Conservation (phyloP, 1,140 invertebrate genomes). For the Hestina assimilis region DNA sequence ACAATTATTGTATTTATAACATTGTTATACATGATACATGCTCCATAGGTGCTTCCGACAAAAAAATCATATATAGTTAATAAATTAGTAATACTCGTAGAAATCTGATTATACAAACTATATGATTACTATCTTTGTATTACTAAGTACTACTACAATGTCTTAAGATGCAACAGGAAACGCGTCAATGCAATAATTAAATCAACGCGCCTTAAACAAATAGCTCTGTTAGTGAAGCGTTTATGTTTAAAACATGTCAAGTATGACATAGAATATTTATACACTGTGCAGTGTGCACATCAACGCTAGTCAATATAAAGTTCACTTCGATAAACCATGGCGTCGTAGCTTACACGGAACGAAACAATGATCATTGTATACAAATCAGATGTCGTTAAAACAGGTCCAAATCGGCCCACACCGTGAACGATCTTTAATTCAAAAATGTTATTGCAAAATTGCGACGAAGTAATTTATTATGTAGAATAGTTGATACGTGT, state of each 20-base stretch:
- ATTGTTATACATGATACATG: too few relatives aligned
- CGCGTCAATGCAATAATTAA: slow-evolving; percentile 1
- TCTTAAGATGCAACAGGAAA: too few relatives aligned
- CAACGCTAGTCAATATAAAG: slow-evolving; percentile 6
- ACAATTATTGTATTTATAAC: too few relatives aligned
- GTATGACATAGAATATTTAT: slow-evolving; percentile 10
- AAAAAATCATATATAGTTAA: too few relatives aligned
- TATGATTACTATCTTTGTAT: neutral
- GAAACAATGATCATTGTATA: slow-evolving; percentile 28
- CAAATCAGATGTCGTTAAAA: slow-evolving; percentile 25
- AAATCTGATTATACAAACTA: neutral
- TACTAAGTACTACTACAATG: too few relatives aligned
- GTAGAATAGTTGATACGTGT: slow-evolving; percentile 17
- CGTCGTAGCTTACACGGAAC: slow-evolving; percentile 10
- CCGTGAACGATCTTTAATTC: slow-evolving; percentile 13
- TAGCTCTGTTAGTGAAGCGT: slow-evolving; percentile 2
- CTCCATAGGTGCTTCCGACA: too few relatives aligned
- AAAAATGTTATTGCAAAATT: slow-evolving; percentile 17
- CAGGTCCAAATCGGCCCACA: slow-evolving; percentile 25
- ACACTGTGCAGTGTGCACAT: neutral
- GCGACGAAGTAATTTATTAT: slow-evolving; percentile 14
- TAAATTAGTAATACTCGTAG: too few relatives aligned
- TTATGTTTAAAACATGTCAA: slow-evolving; percentile 14
- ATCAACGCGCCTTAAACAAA: slow-evolving; percentile 1
- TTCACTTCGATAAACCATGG: slow-evolving; percentile 8